Percentiles rank a stretch among this genome's conserved stretches.
Evolutionary conservation across 2,113 vertebrate species (phyloP).

Genomic region (Nettapus auritus): DNA sequence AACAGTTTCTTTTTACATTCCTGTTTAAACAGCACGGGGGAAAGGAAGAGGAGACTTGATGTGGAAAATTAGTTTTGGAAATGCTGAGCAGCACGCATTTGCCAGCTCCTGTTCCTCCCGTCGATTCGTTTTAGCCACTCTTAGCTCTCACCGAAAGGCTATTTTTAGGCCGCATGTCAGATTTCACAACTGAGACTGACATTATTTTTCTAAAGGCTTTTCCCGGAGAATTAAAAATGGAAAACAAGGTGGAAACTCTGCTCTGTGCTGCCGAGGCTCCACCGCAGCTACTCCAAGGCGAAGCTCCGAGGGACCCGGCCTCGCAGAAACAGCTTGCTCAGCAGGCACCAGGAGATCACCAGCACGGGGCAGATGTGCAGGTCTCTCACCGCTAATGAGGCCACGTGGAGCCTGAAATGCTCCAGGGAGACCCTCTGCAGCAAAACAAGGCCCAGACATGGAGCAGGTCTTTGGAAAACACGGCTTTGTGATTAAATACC

Average conservation of each 20-base stretch:
- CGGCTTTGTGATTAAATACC: not conserved
- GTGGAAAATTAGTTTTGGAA: constrained; percentile 74
- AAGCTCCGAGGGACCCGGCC: not conserved
- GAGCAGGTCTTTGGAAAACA: not conserved
- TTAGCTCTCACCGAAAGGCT: not conserved
- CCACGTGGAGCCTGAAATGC: not conserved
- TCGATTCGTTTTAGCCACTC: constrained; percentile 18
- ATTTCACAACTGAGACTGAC: constrained; percentile 53
- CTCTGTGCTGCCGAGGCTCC: not conserved
- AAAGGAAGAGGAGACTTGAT: constrained; percentile 71
- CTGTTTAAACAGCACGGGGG: constrained; percentile 72
- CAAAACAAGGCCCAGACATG: not conserved
- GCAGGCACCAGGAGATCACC: not conserved
- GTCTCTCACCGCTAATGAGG: not conserved
- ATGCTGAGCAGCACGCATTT: constrained; percentile 24
- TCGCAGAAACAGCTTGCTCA: not conserved
- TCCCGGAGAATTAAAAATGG: not conserved
- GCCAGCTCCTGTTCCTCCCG: constrained; percentile 52
- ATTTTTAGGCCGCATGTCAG: constrained; percentile 64
- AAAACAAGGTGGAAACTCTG: not conserved
- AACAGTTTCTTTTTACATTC: constrained; percentile 73
- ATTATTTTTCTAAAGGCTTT: constrained; percentile 39
- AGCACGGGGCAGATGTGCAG: not conserved
- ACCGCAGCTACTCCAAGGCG: not conserved
- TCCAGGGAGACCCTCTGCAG: not conserved